Evolutionary conservation across 53 echinoderm and acorn worm species (phyloP), one percentile per base, ranked within the genome.

Genomic region (Paracentrotus lividus): DNA sequence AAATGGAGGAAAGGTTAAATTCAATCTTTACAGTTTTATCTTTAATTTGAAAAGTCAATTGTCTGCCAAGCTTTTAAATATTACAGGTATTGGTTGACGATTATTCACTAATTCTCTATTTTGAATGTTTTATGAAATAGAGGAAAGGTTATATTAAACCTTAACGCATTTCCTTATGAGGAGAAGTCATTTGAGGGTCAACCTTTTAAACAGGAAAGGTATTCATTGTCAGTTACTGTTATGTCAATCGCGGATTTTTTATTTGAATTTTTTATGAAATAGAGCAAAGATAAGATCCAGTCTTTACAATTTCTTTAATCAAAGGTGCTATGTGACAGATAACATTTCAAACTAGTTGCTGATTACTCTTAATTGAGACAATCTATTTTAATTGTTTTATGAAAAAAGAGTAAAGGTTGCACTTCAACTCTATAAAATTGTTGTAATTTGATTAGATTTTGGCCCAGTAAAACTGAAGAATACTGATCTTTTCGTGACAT

Each of bases 61-160:
- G 20, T 38, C 40, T 13, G 42, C 21, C 77, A 38, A 24, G n/a
- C n/a, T 18, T 14, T 61, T 15, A 27, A 69, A 31, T 7, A 20
- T 0, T 31, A 67, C 31, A 32, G 59, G 59, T 59, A 59, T 59
- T 59, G 23, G 12, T 23, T 32, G 23, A 32, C 14, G 33, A 32
- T 65, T n/a, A 31, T 31, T 85, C n/a, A n/a, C n/a, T n/a, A n/a
- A n/a, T n/a, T n/a, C n/a, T 43, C 43, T 24, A 45, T 78, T 78
- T 78, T 45, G n/a, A 78, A 20, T 78, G 44, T 78, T 78, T 78
- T 78, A 78, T 78, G 81, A 78, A 78, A 78, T 78, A 78, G 81
- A 78, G 45, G 81, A 78, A 78, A 78, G 81, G 81, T 78, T 78
- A 78, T 78, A 0, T 24, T 78, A 3, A 15, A 36, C 38, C 38